A percentile compares a stretch with the other conserved stretches of the same genome.
These are phyloP conservation scores for Empidonax traillii DNA, from an alignment of 2,113 vertebrate species.

Conservation along the genomic window DNA sequence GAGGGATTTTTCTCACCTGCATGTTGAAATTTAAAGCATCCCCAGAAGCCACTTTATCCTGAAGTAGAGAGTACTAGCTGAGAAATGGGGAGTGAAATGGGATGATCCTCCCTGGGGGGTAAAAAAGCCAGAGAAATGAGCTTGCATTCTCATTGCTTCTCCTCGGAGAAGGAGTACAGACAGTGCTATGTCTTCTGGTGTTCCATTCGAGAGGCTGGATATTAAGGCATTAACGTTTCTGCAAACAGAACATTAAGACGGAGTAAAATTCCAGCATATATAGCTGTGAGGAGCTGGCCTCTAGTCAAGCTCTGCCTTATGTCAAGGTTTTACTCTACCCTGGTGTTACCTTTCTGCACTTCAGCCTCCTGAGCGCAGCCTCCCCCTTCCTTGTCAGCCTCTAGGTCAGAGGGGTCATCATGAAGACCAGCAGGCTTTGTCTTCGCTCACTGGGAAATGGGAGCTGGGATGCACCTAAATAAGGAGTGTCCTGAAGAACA, in stretches of 20 bases:
- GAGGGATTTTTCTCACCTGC: neutral
- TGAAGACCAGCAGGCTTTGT: neutral
- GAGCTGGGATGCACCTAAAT: neutral
- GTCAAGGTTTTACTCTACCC: neutral
- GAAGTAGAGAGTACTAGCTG: neutral
- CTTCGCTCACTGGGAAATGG: neutral
- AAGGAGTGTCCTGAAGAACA: neutral
- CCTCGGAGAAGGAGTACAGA: neutral
- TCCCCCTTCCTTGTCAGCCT: neutral
- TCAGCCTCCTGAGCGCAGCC: neutral
- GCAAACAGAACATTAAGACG: neutral
- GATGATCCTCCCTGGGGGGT: neutral
- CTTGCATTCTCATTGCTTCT: neutral
- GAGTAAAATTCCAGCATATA: neutral
- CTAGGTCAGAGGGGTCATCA: neutral
- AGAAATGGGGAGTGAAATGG: neutral
- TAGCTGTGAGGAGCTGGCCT: neutral
- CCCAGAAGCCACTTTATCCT: neutral
- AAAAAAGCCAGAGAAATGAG: neutral
- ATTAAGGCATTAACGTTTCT: neutral
- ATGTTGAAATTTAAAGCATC: neutral
- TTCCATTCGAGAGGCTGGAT: neutral
- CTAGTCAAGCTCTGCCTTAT: neutral
- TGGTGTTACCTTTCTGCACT: neutral
- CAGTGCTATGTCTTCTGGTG: neutral